Base-by-base conservation (phyloP, 1,140 invertebrate genomes). In the Ctenoplectra terminalis region DNA sequence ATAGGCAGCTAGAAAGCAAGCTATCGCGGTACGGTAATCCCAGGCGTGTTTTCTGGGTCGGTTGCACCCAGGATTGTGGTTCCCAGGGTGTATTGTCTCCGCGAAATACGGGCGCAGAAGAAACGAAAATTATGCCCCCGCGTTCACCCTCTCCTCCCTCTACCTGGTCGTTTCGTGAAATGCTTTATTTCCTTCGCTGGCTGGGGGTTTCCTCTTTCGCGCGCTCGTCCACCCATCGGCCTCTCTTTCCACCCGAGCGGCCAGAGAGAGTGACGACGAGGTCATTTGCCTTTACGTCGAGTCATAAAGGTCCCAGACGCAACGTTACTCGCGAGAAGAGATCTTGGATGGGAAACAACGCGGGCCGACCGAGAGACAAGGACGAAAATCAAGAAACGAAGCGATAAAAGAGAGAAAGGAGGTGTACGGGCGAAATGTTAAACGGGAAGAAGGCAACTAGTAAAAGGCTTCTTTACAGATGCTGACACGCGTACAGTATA, bases 101-200 rank as follows among this genome's bases (percentile, higher is more conserved):
- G 66, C 81, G 72, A 89, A 84, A 90, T 90, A 88, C 86, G 85
- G 82, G 37, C 72, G 81, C 70, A 78, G 74, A 82, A 91, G 87
- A 86, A 81, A 81, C 86, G 90, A 91, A 90, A 91, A 91, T 91
- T 90, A 90, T 90, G 73, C 85, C 20, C 17, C 54, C 54, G 11
- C 63, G 20, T 23, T 58, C 31, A 17, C 15, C 17, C 26, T n/a
- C n/a, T n/a, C n/a, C n/a, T n/a, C n/a, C n/a, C n/a, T 9, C 23
- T 23, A 43, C 11, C 52, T 54, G n/a, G 29, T 34, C 64, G 26
- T 17, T 56, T 48, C 60, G 69, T 64, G 81, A 87, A 81, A 87
- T 87, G 75, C 81, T 88, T 88, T 88, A 88, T 86, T 87, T 81
- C 83, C 83, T 66, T 34, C 54, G 77, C 61, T 34, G 77, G 50